Evolutionary conservation across 2,113 vertebrate species (phyloP).

Genomic region (Marmota monax): DNA sequence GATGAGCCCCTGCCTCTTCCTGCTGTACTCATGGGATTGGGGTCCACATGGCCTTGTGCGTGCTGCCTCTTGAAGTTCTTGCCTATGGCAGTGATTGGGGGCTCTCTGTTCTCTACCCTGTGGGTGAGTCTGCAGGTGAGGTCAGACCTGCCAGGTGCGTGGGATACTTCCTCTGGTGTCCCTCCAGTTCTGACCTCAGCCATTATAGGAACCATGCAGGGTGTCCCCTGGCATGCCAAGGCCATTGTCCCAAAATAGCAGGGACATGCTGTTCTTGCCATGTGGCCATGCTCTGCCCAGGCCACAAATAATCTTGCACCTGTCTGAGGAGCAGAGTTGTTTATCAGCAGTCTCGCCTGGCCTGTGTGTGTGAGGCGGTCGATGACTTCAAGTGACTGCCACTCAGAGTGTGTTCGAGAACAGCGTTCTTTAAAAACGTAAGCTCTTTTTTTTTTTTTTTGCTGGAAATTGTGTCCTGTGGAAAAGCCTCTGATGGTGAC

Average conservation of each 20-base stretch:
- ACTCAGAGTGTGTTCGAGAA: neutral
- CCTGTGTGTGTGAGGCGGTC: fast-evolving
- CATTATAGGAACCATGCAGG: neutral
- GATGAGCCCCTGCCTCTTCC: neutral
- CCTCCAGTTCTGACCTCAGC: neutral
- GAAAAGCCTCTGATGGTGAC: neutral
- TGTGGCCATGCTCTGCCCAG: neutral
- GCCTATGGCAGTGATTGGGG: neutral
- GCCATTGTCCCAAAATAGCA: conserved; percentile 65
- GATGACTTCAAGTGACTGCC: neutral
- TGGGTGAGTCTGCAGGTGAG: fast-evolving
- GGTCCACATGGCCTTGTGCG: neutral
- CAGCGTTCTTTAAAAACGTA: neutral
- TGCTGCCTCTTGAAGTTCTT: neutral
- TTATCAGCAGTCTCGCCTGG: neutral
- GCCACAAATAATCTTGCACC: conserved; percentile 67
- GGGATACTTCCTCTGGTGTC: neutral
- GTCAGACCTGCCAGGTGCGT: neutral
- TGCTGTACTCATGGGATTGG: neutral
- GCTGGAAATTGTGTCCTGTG: neutral
- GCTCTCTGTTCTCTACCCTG: fast-evolving
- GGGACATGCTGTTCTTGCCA: conserved; percentile 33
- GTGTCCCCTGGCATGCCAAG: neutral
- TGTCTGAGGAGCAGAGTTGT: conserved; percentile 42
- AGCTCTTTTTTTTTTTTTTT: neutral